Conservation (phyloP, 2,113 vertebrate genomes). For the Glaucidium brasilianum region DNA sequence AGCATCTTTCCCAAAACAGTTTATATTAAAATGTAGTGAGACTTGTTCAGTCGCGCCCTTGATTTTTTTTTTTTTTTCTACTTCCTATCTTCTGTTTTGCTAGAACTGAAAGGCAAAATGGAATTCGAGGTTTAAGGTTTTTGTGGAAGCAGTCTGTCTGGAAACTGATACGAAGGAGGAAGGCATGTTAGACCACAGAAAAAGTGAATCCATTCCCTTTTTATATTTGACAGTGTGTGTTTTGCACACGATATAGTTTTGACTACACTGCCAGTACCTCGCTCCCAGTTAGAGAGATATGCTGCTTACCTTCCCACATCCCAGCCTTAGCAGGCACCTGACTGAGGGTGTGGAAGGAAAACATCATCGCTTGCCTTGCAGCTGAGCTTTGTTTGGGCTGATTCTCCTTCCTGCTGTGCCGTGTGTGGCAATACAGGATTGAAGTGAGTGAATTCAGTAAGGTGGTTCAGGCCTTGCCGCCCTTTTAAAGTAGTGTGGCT, state of each 20-base stretch:
- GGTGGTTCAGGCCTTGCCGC: neutral
- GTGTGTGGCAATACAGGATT: rapidly evolving
- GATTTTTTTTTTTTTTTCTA: neutral
- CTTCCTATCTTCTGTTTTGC: neutral
- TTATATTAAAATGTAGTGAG: neutral
- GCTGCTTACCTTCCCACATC: neutral
- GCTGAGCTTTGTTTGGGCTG: neutral
- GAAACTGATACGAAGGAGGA: neutral
- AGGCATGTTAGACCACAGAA: rapidly evolving
- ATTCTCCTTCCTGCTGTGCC: neutral
- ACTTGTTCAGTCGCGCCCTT: neutral
- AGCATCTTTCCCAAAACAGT: neutral
- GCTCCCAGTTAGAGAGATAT: neutral
- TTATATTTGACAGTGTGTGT: neutral
- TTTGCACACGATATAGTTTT: rapidly evolving
- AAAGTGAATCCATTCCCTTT: neutral
- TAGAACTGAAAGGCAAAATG: neutral
- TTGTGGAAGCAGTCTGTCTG: neutral
- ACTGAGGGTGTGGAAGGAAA: neutral
- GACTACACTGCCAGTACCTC: too few species aligned
- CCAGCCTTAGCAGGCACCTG: neutral
- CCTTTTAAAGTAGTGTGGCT: neutral
- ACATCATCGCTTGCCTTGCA: neutral
- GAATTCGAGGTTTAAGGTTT: neutral
- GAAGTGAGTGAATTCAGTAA: neutral